Percentiles rank a stretch among this genome's conserved stretches.
phyloP scores from a whole-genome alignment of 2,888 invertebrate genomes.

The Sycophila texana region DNA sequence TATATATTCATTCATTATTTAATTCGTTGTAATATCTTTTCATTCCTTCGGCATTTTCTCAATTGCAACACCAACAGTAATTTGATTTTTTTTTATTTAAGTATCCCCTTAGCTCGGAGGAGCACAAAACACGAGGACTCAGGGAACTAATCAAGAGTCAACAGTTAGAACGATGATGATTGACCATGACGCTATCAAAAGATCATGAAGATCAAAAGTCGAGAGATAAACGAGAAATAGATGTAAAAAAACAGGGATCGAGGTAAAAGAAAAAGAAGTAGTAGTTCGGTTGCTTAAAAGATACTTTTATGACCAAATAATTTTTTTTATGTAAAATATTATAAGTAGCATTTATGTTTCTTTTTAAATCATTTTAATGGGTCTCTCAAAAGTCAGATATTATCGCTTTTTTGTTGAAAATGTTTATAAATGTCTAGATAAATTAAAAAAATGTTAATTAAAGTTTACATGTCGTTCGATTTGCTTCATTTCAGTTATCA shows the following conservation, averaged over 20 bases:
- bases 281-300: background rate
- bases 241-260: background rate
- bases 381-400: too few species aligned
- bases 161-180: constrained; percentile 17
- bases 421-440: too few species aligned
- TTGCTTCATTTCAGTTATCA: too few species aligned
- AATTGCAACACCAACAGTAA: background rate
- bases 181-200: constrained; percentile 1
- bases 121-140: background rate
- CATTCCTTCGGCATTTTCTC: background rate
- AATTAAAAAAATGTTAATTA: too few species aligned
- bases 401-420: too few species aligned
- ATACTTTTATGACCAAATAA: background rate
- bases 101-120: background rate
- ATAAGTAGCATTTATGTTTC: background rate
- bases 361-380: too few species aligned
- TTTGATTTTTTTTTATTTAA: background rate
- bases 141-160: constrained; percentile 19
- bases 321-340: background rate
- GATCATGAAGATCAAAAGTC: background rate
- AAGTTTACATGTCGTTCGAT: too few species aligned
- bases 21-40: background rate
- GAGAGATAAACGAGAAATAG: constrained; percentile 10
- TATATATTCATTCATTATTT: background rate
- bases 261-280: too few species aligned